Evolutionary conservation across 2,113 vertebrate species (phyloP).

Genomic region (Saguinus imperator): DNA sequence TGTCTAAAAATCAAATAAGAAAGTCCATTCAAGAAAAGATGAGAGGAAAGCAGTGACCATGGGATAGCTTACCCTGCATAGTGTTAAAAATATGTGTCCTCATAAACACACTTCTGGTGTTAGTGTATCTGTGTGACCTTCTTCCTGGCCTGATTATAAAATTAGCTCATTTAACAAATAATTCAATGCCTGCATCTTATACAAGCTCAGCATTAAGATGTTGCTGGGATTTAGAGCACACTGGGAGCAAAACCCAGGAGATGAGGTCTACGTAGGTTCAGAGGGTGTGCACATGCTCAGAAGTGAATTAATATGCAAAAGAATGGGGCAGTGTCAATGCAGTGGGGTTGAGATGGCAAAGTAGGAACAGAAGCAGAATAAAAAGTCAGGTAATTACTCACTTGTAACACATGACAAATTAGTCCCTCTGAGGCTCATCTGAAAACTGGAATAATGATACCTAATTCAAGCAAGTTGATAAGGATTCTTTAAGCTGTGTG

Average conservation of each 20-base stretch:
- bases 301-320: neutral
- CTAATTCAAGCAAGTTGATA: neutral
- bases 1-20: neutral
- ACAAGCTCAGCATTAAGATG: neutral
- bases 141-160: neutral
- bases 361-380: neutral
- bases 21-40: neutral
- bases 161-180: neutral
- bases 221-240: neutral
- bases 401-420: neutral
- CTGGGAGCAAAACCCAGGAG: accelerated
- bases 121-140: neutral
- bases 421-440: neutral
- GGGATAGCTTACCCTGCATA: neutral
- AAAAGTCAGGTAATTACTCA: neutral
- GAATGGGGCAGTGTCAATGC: neutral
- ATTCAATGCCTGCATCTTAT: neutral
- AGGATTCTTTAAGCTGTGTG: neutral
- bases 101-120: neutral
- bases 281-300: neutral
- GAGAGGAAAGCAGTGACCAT: neutral
- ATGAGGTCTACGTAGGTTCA: neutral
- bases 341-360: accelerated
- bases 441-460: neutral
- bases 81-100: neutral